Conservation (phyloP, 2,888 invertebrate species). For the Dryobota labecula region DNA sequence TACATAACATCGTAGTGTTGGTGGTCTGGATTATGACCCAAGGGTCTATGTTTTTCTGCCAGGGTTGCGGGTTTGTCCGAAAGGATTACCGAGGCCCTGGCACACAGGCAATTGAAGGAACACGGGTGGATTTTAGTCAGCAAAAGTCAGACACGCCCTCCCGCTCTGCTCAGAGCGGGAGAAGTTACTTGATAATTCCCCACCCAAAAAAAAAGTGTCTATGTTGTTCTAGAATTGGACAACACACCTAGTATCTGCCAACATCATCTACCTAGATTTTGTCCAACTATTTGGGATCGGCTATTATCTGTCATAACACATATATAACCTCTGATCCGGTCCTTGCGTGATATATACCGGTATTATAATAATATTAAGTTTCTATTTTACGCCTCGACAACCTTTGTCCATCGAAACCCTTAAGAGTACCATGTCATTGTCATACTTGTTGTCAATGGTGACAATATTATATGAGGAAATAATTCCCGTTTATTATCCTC, state of each 20-base stretch:
- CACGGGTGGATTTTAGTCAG: too few species aligned
- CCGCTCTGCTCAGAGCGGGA: too few species aligned
- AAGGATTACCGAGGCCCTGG: too few species aligned
- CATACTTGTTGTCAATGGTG: conserved; percentile 13
- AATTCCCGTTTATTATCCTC: conserved; percentile 23
- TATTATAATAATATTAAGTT: conserved; percentile 31
- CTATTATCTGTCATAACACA: conserved; percentile 10
- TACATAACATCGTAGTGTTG: too few species aligned
- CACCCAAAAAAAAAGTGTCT: too few species aligned
- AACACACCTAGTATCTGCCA: background rate
- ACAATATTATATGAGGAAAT: conserved; percentile 31
- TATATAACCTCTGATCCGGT: conserved; percentile 8
- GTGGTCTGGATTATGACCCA: too few species aligned
- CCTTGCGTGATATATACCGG: conserved; percentile 2
- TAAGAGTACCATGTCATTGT: conserved; percentile 28
- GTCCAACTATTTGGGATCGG: background rate
- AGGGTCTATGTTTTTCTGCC: background rate
- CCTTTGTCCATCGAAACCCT: conserved; percentile 21
- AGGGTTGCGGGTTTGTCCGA: too few species aligned
- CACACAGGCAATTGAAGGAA: too few species aligned
- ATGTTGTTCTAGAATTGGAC: background rate
- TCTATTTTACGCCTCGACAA: conserved; percentile 28
- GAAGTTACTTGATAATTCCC: too few species aligned
- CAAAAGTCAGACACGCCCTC: too few species aligned
- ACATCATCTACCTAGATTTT: background rate